Evolutionary conservation across 2,888 invertebrate species (phyloP).

Genomic region (Xylota segnis): DNA sequence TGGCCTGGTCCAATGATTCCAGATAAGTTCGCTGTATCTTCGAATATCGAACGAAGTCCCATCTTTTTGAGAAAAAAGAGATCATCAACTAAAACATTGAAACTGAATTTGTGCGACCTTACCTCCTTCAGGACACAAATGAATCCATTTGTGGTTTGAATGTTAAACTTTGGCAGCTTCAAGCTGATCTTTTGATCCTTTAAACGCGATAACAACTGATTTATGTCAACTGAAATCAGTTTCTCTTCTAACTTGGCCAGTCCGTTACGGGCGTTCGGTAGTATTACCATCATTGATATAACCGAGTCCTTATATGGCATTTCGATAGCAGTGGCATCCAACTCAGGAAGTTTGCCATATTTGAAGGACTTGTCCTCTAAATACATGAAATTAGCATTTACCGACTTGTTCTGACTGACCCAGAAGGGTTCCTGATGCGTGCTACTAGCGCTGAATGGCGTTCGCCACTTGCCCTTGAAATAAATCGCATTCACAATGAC

Average conservation of each 20-base stretch:
- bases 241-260: constrained; percentile 87
- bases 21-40: constrained; percentile 87
- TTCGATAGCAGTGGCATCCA: constrained; percentile 87
- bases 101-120: constrained; percentile 61
- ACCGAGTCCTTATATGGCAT: constrained; percentile 88
- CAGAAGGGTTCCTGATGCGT: constrained; percentile 79
- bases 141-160: no score
- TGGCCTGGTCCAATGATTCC: constrained; percentile 86
- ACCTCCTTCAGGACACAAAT: constrained; percentile 88
- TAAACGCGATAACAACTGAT: constrained; percentile 85
- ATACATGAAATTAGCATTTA: constrained; percentile 88
- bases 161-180: constrained; percentile 91
- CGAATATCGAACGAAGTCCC: constrained; percentile 89
- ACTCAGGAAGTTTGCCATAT: constrained; percentile 84
- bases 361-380: constrained; percentile 83
- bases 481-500: constrained; percentile 92
- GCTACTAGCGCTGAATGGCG: constrained; percentile 86
- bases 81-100: neutral
- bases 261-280: constrained; percentile 89
- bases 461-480: constrained; percentile 92
- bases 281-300: constrained; percentile 89
- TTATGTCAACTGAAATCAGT: constrained; percentile 86
- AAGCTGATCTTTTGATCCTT: constrained; percentile 86
- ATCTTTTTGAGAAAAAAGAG: constrained; percentile 85
- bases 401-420: constrained; percentile 84